A percentile compares a stretch with the other conserved stretches of the same genome.
Evolutionary conservation across 2,888 invertebrate genomes (phyloP).

Genomic region (Piscicola geometra): DNA sequence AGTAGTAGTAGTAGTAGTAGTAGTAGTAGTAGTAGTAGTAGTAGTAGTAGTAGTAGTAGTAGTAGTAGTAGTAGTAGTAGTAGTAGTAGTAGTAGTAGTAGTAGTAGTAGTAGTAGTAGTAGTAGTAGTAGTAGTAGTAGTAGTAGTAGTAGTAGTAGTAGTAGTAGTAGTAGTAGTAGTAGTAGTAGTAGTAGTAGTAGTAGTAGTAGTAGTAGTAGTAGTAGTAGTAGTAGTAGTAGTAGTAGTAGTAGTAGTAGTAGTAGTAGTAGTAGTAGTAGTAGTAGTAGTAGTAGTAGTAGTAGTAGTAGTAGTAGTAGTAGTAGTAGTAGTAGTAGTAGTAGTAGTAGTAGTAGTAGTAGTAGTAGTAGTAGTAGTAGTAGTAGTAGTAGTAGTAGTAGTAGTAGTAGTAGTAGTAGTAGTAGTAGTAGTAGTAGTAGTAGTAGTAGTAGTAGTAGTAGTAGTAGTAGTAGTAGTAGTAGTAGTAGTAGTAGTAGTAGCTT

Average conservation of each 20-base stretch:
- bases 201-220: constrained; percentile 17
- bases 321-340: constrained; percentile 12
- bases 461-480: constrained; percentile 4
- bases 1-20: constrained; percentile 18
- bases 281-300: constrained; percentile 8
- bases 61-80: constrained; percentile 1
- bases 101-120: constrained; percentile 25
- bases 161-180: constrained; percentile 20
- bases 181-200: constrained; percentile 20
- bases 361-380: constrained; percentile 23
- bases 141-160: constrained; percentile 18
- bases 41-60: background rate
- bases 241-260: constrained; percentile 20
- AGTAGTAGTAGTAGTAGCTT: background rate
- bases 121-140: constrained; percentile 9
- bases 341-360: constrained; percentile 15
- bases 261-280: constrained; percentile 13
- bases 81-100: background rate
- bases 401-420: constrained; percentile 14
- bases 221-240: constrained; percentile 20
- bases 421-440: constrained; percentile 21
- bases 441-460: constrained; percentile 22
- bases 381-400: constrained; percentile 22
- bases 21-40: constrained; percentile 13
- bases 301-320: constrained; percentile 23